phyloP scores from a whole-genome alignment of 1,140 invertebrate species.

The Macrobrachium rosenbergii region DNA sequence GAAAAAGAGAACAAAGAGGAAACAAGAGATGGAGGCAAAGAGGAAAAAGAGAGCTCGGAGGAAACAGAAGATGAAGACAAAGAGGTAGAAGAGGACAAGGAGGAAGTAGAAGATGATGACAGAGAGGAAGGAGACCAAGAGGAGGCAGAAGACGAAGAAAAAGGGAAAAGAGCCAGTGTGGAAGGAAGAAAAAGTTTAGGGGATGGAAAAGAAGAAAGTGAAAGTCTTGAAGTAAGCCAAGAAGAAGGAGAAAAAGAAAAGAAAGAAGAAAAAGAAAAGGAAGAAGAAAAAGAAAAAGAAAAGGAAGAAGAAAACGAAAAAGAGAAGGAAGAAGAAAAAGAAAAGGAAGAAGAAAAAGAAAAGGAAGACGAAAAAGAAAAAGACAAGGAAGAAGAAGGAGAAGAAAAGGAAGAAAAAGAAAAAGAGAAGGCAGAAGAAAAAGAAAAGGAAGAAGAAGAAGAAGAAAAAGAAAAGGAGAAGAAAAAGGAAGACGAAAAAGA shows the following conservation, averaged over 20 bases:
- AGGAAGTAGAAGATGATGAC: no score
- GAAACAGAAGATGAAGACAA: no score
- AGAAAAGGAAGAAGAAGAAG: background rate
- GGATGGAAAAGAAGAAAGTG: background rate
- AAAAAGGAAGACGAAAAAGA: no score
- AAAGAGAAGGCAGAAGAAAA: background rate
- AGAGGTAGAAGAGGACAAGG: no score
- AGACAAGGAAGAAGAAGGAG: background rate
- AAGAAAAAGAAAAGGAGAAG: background rate
- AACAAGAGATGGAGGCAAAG: no score
- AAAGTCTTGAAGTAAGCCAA: background rate
- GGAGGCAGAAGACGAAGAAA: no score
- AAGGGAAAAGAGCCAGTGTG: no score
- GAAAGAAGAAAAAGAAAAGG: background rate
- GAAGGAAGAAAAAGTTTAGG: no score
- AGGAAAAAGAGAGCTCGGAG: no score
- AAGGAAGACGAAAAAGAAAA: background rate
- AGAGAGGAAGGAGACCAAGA: no score
- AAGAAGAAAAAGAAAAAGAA: background rate
- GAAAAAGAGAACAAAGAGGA: no score
- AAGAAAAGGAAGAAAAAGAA: background rate
- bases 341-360: background rate
- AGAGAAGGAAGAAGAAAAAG: background rate
- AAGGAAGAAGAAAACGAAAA: background rate
- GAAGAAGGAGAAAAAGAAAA: background rate